Base-by-base conservation (phyloP, 2,113 vertebrate genomes). In the Eublepharis macularius region DNA sequence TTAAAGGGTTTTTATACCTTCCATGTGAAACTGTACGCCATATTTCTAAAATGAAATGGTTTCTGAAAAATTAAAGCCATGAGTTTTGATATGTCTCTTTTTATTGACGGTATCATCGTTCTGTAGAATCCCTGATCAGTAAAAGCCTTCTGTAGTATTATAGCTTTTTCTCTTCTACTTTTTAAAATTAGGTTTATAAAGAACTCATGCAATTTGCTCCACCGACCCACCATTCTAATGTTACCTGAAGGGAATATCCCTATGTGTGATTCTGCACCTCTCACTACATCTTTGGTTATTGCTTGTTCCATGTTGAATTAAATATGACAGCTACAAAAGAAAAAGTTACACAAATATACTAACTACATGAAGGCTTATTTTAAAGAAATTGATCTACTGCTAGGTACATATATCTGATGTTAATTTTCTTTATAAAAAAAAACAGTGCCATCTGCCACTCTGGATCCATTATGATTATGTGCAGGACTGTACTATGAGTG, bases 1-100 rank as follows among this genome's bases (percentile, higher is more conserved):
- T 77, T 91, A 83, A 84, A 81, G 54, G 43, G 24, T 89, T 90
- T 89, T 76, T 90, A 94, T 86, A 94, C 77, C 80, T 93, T 90
- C 41, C 88, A 49, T 72, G 32, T 82, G 87, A 95, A 94, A 93
- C 51, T 74, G 17, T 87, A 70, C 84, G 51, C n/a, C 76, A 8
- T 63, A 85, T 65, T 66, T 76, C 80, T 84, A 88, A 92, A 92
- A 10, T 69, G 41, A 75, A 70, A 2, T 34, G n/a, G 12, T 1
- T 73, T 66, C 80, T 82, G 73, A 83, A n/a, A 14, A 85, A 79
- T 85, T 85, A 89, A 77, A 87, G n/a, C 92, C 51, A 80, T 17
- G 80, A 65, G 14, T 79, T 92, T 86, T 88, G 73, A 92, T 89
- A 93, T 85, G 49, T 65, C 74, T 41, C 77, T 65, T 92, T 91